Evolutionary conservation across 23 tunicate genomes (phyloP).

Genomic region (Aplidium turbinatum): DNA sequence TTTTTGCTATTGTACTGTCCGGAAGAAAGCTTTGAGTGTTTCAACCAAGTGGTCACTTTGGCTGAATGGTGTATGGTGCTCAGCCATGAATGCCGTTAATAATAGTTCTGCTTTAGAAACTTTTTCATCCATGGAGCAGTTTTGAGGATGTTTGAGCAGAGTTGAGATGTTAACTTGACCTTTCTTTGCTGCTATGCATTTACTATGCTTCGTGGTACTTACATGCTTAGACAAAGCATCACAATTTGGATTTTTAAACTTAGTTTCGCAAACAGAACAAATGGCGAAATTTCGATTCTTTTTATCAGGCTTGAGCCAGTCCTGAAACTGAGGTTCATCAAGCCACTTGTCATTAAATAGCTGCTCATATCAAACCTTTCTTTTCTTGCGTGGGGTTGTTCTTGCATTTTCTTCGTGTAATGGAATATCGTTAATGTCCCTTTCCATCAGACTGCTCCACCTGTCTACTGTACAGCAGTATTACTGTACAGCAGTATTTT

Average conservation of each 20-base stretch:
- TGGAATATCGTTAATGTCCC: not conserved
- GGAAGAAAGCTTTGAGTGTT: conserved; percentile 15
- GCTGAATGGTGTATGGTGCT: conserved; percentile 21
- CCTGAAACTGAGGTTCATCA: conserved; percentile 4
- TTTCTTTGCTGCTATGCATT: conserved; percentile 16
- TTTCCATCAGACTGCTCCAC: too few species aligned
- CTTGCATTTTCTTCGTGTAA: conserved; percentile 7
- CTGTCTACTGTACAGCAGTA: too few species aligned
- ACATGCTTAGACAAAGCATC: conserved; percentile 15
- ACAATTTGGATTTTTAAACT: conserved; percentile 6
- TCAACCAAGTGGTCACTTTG: conserved; percentile 8
- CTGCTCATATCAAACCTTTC: conserved; percentile 22
- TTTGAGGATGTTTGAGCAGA: conserved; percentile 1
- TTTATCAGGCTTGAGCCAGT: conserved; percentile 12
- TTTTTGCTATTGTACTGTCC: conserved; percentile 18
- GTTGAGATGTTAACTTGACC: not conserved
- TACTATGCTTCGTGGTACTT: conserved; percentile 7
- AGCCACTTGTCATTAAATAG: conserved; percentile 10
- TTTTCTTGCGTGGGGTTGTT: conserved; percentile 3
- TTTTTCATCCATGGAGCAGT: conserved; percentile 19
- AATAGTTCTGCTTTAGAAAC: conserved; percentile 20
- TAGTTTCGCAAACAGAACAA: not conserved
- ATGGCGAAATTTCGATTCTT: conserved; percentile 14
- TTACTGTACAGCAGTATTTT: too few species aligned
- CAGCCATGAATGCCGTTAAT: conserved; percentile 16